Conservation (phyloP, 2,797 vertebrate genomes). For the Anabas testudineus region DNA sequence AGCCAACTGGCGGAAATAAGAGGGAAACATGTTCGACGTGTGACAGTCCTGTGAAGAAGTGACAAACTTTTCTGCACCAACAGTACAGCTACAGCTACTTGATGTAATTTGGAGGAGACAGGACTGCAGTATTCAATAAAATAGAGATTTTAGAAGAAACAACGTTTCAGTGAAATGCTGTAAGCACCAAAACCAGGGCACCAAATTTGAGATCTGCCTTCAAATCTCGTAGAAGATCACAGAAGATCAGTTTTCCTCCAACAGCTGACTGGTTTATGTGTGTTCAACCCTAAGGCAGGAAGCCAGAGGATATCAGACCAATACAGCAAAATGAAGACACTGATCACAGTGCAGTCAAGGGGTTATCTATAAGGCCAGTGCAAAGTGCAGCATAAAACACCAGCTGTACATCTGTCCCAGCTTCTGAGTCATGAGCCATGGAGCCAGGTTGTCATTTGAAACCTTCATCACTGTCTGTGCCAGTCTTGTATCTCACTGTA, state of each 20-base stretch:
- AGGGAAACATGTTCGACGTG: too few species aligned
- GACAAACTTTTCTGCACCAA: background rate
- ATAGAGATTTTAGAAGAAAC: background rate
- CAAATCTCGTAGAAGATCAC: background rate
- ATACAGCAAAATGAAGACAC: background rate
- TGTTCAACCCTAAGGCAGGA: background rate
- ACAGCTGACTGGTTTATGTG: background rate
- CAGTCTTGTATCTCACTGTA: background rate
- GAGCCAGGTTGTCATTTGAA: conserved; percentile 17
- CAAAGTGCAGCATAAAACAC: conserved; percentile 3
- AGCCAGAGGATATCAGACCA: conserved; percentile 3
- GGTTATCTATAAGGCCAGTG: background rate
- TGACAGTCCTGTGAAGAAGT: background rate
- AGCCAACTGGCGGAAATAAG: too few species aligned
- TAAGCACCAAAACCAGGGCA: too few species aligned
- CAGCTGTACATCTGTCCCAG: conserved; percentile 7
- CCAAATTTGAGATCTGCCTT: background rate
- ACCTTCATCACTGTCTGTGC: conserved; percentile 2
- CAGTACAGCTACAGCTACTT: too few species aligned
- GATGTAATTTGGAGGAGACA: background rate
- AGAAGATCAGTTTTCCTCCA: background rate
- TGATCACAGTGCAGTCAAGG: background rate
- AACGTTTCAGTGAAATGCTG: background rate
- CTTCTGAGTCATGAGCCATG: conserved; percentile 1
- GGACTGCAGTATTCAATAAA: background rate